Conservation (phyloP, 2,113 vertebrate species). For the Siphamia tubifer region DNA sequence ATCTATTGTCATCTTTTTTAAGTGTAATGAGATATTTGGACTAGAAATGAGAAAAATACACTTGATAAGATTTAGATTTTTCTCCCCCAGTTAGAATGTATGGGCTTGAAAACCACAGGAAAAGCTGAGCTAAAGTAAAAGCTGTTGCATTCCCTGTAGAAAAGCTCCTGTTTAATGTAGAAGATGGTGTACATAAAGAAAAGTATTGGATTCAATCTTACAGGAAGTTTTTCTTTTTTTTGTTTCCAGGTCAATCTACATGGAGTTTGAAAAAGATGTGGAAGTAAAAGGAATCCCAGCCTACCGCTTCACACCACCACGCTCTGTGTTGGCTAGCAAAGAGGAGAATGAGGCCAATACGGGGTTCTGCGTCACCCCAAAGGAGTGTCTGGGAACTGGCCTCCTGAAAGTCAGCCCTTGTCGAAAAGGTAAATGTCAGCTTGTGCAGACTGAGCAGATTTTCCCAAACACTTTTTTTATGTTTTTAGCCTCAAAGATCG, state of each 20-base stretch:
- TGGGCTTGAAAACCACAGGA: too few species aligned
- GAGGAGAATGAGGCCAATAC: constrained; percentile 87
- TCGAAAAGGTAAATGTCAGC: constrained; percentile 82
- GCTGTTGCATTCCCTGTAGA: too few species aligned
- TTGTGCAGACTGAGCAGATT: neutral
- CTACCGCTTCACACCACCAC: constrained; percentile 87
- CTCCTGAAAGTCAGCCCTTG: constrained; percentile 91
- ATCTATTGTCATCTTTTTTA: too few species aligned
- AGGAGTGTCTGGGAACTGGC: constrained; percentile 88
- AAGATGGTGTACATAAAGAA: too few species aligned
- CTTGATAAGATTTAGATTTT: too few species aligned
- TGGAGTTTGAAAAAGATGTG: constrained; percentile 88
- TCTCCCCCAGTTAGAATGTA: too few species aligned
- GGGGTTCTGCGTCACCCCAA: constrained; percentile 87
- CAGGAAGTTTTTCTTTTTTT: neutral
- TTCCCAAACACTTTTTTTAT: neutral
- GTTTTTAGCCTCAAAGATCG: neutral
- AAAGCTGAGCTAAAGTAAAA: too few species aligned
- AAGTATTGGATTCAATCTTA: too few species aligned
- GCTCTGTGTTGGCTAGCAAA: constrained; percentile 85
- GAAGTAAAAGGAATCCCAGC: constrained; percentile 85
- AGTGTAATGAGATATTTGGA: too few species aligned
- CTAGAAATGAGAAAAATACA: too few species aligned
- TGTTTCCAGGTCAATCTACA: constrained; percentile 84
- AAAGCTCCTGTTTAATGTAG: too few species aligned